phyloP scores from a whole-genome alignment of 1,140 invertebrate species.

The Vanessa tameamea region DNA sequence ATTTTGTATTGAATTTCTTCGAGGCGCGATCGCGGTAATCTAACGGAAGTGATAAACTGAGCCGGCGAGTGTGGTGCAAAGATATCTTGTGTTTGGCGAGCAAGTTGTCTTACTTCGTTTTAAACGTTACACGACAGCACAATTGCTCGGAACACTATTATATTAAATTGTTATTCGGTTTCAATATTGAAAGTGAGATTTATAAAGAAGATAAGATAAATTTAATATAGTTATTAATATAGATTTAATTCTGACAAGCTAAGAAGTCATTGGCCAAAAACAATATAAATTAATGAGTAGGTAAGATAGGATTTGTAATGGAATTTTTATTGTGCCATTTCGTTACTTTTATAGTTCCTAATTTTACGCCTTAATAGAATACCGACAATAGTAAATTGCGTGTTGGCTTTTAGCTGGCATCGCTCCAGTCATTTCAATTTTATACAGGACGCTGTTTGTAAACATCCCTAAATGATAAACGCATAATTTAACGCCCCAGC shows the following conservation, averaged over 20 bases:
- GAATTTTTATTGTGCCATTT: conserved; percentile 20
- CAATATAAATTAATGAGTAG: not conserved
- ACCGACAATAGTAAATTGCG: conserved; percentile 54
- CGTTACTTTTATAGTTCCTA: conserved; percentile 42
- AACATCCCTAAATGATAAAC: conserved; percentile 78
- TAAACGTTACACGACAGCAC: not conserved
- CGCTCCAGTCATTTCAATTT: conserved; percentile 79
- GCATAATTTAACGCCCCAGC: conserved; percentile 70
- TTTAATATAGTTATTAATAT: too few species aligned
- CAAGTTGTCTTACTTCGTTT: conserved; percentile 8
- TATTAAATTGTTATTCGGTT: too few species aligned
- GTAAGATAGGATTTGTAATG: not conserved
- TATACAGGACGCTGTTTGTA: conserved; percentile 67
- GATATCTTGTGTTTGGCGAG: conserved; percentile 34
- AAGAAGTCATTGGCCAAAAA: not conserved
- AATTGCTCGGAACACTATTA: not conserved
- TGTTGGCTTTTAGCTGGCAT: conserved; percentile 63
- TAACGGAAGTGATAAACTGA: conserved; percentile 61
- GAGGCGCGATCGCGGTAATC: conserved; percentile 52
- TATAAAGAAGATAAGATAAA: too few species aligned
- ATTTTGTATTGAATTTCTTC: conserved; percentile 48
- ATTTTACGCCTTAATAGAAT: conserved; percentile 46
- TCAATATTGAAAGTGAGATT: too few species aligned
- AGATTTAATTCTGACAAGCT: not conserved
- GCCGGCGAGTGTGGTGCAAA: conserved; percentile 26